Evolutionary conservation across 2,113 vertebrate genomes (phyloP), one percentile per base, ranked within the genome.

Genomic region (Entelurus aequoreus): DNA sequence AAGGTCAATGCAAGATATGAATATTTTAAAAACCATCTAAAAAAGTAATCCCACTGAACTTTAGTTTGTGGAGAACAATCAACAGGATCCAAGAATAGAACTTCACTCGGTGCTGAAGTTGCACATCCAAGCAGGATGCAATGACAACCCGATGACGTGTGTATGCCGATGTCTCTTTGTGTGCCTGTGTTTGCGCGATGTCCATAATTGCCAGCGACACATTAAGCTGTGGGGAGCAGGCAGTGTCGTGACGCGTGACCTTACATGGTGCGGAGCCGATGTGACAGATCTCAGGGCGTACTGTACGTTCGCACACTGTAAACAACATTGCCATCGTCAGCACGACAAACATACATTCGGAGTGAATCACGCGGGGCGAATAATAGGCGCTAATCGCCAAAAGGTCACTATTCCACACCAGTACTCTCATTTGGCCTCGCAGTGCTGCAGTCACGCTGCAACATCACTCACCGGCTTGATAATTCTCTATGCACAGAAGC

Each of bases 181-280:
- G 35, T 62, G 15, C 44, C 44, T 8, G 49, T 46, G 48, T 50
- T 62, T 61, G 66, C 19, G 36, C 48, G 50, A 48, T 37, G 36
- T 78, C 74, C 19, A 16, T 78, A 76, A 87, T 77, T 66, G 47
- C 40, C 56, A 53, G 50, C 6, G 80, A 83, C 80, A 76, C 64
- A 64, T 78, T 66, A 69, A 62, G 72, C 81, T 83, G 64, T 75
- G 65, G 76, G 78, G 78, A 82, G 76, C 56, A 72, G 71, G 70
- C 76, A 72, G 75, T 77, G 73, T 82, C 76, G 82, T 79, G 78
- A 84, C 79, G 82, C 67, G 79, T 72, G 79, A 56, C 56, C 76
- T 79, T 61, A 64, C 70, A 78, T 76, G 66, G 62, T 79, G 74
- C 69, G 70, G 71, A 80, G 76, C 70, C 77, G 81, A 84, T 71